Conservation (phyloP, 1,140 invertebrate genomes). For the Drosophila suzukii region DNA sequence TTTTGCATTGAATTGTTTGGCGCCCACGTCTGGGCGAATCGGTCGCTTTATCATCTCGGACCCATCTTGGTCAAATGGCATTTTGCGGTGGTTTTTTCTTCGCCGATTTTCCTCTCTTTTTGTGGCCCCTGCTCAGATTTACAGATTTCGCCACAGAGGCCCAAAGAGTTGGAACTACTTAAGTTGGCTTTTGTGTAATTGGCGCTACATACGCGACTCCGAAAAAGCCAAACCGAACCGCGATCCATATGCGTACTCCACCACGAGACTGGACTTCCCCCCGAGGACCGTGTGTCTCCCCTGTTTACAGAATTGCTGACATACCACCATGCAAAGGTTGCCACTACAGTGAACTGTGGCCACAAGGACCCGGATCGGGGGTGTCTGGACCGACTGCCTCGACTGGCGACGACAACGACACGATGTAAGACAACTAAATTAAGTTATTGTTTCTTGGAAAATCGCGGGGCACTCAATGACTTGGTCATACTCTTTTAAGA, state of each 20-base stretch:
- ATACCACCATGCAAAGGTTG: constrained; percentile 66
- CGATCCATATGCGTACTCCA: constrained; percentile 56
- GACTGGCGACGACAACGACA: constrained; percentile 65
- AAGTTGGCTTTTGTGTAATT: constrained; percentile 64
- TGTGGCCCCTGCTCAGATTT: constrained; percentile 49
- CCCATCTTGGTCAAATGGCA: constrained; percentile 71
- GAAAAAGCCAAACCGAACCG: constrained; percentile 10
- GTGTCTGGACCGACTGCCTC: constrained; percentile 33
- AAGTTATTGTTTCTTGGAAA: constrained; percentile 68
- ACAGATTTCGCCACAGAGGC: constrained; percentile 59
- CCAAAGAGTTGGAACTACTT: constrained; percentile 17
- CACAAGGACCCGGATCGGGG: constrained; percentile 27
- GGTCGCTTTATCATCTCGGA: constrained; percentile 51
- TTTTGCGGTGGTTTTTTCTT: constrained; percentile 44
- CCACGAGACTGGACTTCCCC: constrained; percentile 3
- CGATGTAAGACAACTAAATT: constrained; percentile 81
- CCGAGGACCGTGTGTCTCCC: constrained; percentile 17
- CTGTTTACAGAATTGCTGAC: constrained; percentile 55
- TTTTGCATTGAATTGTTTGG: constrained; percentile 60
- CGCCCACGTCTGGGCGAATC: constrained; percentile 61
- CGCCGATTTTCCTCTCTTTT: constrained; percentile 19
- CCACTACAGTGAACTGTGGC: constrained; percentile 39
- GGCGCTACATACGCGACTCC: constrained; percentile 57
- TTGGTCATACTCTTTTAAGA: constrained; percentile 16
- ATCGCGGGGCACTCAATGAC: neutral